Conservation (phyloP, 2,113 vertebrate genomes). For the Myrmecobius fasciatus region DNA sequence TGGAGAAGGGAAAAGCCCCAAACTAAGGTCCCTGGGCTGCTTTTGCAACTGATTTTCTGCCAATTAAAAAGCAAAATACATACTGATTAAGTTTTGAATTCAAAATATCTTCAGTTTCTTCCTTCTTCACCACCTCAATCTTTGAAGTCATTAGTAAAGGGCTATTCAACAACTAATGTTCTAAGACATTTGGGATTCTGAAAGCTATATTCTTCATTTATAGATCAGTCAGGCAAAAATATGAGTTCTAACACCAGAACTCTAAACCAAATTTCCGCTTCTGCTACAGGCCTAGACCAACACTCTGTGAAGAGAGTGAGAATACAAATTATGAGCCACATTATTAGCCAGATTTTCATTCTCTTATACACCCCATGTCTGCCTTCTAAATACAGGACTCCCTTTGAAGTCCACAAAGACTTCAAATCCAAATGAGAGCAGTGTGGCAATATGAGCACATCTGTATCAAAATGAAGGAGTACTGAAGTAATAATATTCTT, state of each 20-base stretch:
- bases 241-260: constrained; percentile 67
- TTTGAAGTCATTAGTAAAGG: constrained; percentile 81
- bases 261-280: constrained; percentile 51
- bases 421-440: constrained; percentile 30
- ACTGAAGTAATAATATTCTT: background rate
- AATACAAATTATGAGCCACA: constrained; percentile 62
- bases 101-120: constrained; percentile 81
- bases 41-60: constrained; percentile 85
- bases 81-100: constrained; percentile 80
- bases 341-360: constrained; percentile 63
- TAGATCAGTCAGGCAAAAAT: constrained; percentile 55
- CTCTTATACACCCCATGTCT: constrained; percentile 34
- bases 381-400: constrained; percentile 46
- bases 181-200: constrained; percentile 63
- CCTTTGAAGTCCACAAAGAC: constrained; percentile 59
- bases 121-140: constrained; percentile 11
- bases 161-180: constrained; percentile 74
- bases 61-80: constrained; percentile 84
- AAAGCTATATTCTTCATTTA: constrained; percentile 38
- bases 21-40: constrained; percentile 72
- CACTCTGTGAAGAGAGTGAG: constrained; percentile 55
- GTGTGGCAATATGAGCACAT: constrained; percentile 25
- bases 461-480: background rate
- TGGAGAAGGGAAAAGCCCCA: constrained; percentile 71
- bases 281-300: constrained; percentile 61